Percentiles rank a stretch among this genome's conserved stretches.
phyloP scores from a whole-genome alignment of 2,113 vertebrate genomes.

The Vulpes ferrilata region DNA sequence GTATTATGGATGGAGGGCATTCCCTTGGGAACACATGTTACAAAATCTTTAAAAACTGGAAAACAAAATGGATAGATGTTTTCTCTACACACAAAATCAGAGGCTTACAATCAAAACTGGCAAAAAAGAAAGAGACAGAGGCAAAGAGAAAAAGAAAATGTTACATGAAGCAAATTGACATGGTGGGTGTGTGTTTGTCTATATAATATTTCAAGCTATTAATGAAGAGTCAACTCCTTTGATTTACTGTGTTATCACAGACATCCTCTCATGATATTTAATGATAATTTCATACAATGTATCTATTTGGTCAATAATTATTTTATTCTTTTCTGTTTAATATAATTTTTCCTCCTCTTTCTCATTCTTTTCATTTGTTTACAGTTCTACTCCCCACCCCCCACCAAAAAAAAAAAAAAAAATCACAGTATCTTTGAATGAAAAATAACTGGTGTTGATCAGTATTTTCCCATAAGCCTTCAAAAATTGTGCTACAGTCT shows the following conservation, averaged over 20 bases:
- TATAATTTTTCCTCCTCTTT: not conserved
- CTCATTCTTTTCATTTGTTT: not conserved
- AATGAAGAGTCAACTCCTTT: not conserved
- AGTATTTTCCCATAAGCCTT: not conserved
- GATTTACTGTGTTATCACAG: not conserved
- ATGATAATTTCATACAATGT: not conserved
- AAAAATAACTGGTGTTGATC: not conserved
- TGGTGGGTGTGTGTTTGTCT: not conserved
- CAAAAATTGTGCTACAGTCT: not conserved
- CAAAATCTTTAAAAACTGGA: not conserved
- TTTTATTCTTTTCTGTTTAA: not conserved
- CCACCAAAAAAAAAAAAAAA: not conserved
- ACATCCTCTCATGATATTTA: not conserved
- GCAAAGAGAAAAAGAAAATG: not conserved
- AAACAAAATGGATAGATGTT: not conserved
- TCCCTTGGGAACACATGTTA: not conserved
- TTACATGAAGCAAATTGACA: not conserved
- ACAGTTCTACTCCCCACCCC: not conserved
- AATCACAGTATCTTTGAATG: not conserved
- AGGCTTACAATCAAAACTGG: not conserved
- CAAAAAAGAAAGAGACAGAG: not conserved
- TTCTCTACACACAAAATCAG: not conserved
- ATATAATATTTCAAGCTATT: not conserved
- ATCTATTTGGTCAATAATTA: not conserved
- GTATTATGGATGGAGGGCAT: not conserved